These are phyloP conservation scores for Meteorus sp. DNA, from an alignment of 1,140 invertebrate genomes.

Conservation along the genomic window DNA sequence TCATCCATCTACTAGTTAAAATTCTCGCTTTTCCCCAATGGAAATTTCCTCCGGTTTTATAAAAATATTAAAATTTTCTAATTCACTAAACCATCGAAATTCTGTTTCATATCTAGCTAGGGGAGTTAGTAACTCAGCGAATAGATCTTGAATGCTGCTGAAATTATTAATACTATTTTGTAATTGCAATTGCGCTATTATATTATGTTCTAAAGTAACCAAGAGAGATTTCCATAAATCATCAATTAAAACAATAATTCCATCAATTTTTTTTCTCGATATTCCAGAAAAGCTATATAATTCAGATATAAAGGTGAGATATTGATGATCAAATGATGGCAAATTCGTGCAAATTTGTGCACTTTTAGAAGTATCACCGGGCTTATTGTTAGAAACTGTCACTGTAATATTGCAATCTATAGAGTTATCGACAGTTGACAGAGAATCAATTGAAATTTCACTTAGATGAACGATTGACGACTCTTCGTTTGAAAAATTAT, in stretches of 20 bases:
- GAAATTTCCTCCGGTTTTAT: conserved; percentile 15
- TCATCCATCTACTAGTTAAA: neutral
- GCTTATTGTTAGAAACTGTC: neutral
- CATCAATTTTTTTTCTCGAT: neutral
- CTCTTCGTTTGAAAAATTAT: neutral
- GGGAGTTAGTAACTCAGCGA: neutral
- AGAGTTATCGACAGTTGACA: neutral
- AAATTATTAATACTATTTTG: neutral
- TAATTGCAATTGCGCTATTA: neutral
- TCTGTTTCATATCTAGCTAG: conserved; percentile 3
- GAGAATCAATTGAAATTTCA: neutral
- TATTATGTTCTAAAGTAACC: neutral
- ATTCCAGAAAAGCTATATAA: neutral
- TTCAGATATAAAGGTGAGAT: neutral
- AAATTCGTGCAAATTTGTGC: neutral
- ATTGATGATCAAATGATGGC: neutral
- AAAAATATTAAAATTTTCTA: conserved; percentile 3
- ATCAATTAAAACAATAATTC: neutral
- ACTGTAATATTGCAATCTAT: neutral
- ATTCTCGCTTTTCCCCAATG: conserved; percentile 16
- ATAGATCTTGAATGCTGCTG: neutral
- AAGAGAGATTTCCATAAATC: neutral
- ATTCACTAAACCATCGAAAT: neutral
- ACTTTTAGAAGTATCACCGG: neutral
- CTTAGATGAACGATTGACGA: neutral